These are phyloP conservation scores for Lasioglossum malachurum DNA, from an alignment of 2,888 invertebrate species.

Conservation along the genomic window DNA sequence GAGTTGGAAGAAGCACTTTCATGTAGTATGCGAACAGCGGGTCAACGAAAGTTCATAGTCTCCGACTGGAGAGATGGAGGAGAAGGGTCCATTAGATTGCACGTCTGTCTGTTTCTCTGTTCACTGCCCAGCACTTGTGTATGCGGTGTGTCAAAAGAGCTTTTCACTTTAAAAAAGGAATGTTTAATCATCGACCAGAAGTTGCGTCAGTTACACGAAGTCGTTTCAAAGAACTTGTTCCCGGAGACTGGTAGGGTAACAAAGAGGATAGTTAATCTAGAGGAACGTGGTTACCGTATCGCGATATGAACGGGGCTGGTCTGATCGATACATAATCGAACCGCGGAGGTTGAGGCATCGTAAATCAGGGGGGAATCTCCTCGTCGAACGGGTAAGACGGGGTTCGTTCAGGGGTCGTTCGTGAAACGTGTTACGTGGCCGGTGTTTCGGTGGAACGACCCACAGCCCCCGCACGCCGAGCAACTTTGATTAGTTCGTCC, in stretches of 20 bases:
- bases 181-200: neutral
- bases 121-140: no score
- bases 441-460: neutral
- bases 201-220: neutral
- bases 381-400: neutral
- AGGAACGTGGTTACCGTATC: neutral
- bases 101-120: no score
- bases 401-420: neutral
- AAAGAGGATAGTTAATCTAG: neutral
- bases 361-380: neutral
- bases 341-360: neutral
- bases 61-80: no score
- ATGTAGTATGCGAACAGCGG: no score
- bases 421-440: neutral
- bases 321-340: constrained; percentile 10
- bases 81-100: no score
- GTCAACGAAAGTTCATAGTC: no score
- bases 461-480: neutral
- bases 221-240: neutral
- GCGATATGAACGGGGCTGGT: neutral
- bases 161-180: neutral
- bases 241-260: neutral
- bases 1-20: no score
- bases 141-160: no score
- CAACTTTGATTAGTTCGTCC: constrained; percentile 57